phyloP scores from a whole-genome alignment of 1,140 invertebrate species.

The Drosophila repletoides region DNA sequence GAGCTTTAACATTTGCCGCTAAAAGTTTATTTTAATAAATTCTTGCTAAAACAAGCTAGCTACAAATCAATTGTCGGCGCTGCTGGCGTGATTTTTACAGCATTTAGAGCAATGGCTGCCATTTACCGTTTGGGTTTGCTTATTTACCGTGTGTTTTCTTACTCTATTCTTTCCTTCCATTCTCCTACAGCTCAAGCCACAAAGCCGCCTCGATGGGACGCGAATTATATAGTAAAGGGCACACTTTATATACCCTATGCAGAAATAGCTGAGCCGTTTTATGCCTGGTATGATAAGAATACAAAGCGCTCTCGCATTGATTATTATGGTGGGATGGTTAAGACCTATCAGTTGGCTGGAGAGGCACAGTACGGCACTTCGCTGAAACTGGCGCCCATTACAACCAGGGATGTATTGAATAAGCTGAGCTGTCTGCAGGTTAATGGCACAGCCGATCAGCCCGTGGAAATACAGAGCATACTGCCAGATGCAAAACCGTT shows the following conservation, averaged over 20 bases:
- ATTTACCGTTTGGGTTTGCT: conserved; percentile 42
- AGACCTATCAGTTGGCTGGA: conserved; percentile 90
- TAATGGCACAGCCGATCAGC: conserved; percentile 87
- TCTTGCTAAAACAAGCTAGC: too few relatives aligned
- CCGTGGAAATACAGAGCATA: conserved; percentile 89
- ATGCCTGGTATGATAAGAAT: conserved; percentile 91
- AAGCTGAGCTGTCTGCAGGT: conserved; percentile 91
- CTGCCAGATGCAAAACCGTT: conserved; percentile 92
- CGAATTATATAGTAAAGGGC: conserved; percentile 89
- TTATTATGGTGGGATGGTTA: conserved; percentile 96
- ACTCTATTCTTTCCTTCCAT: too few relatives aligned
- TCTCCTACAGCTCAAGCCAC: conserved; percentile 57
- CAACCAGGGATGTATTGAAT: conserved; percentile 89
- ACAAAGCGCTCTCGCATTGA: conserved; percentile 93
- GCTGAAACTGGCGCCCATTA: conserved; percentile 94
- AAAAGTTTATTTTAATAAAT: too few relatives aligned
- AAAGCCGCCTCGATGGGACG: conserved; percentile 86
- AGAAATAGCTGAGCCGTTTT: conserved; percentile 94
- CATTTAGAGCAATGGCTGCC: conserved; percentile 49
- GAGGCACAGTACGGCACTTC: conserved; percentile 88
- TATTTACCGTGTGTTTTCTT: conserved; percentile 16
- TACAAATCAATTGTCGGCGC: too few relatives aligned
- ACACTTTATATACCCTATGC: conserved; percentile 94
- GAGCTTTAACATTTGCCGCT: too few relatives aligned
- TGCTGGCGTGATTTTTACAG: too few relatives aligned